Conservation (phyloP, 2,113 vertebrate species). For the Synodontis membranacea region DNA sequence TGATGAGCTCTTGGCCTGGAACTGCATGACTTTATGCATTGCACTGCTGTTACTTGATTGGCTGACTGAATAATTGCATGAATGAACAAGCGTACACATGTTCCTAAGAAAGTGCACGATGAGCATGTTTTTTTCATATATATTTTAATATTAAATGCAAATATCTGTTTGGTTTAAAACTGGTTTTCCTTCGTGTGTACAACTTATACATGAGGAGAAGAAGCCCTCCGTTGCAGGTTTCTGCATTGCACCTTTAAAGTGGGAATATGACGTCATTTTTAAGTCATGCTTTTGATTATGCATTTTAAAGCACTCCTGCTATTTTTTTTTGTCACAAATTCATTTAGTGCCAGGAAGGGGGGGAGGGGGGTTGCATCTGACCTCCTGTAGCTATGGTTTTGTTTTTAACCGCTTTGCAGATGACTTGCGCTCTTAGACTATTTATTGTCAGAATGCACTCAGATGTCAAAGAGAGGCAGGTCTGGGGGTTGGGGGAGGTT, state of each 20-base stretch:
- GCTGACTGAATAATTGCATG: not conserved
- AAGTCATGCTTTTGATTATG: not conserved
- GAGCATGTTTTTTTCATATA: not conserved
- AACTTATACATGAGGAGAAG: not conserved
- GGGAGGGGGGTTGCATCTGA: not conserved
- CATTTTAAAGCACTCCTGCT: not conserved
- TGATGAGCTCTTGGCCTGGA: too few species aligned
- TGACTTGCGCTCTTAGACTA: not conserved
- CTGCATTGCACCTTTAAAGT: not conserved
- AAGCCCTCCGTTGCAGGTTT: not conserved
- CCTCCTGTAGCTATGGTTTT: not conserved
- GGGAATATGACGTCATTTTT: not conserved
- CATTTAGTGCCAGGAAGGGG: not conserved
- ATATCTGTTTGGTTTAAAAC: not conserved
- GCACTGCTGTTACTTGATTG: too few species aligned
- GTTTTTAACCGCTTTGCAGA: not conserved
- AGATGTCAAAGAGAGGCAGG: not conserved
- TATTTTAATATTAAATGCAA: not conserved
- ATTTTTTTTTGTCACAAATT: not conserved
- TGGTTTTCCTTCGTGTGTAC: not conserved
- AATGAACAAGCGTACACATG: not conserved
- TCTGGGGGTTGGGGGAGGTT: not conserved
- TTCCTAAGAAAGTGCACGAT: not conserved
- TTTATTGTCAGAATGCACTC: constrained; percentile 7
- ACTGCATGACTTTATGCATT: too few species aligned